Evolutionary conservation across 2,797 vertebrate genomes (phyloP), one percentile per base, ranked within the genome.

Genomic region (Hydrophis major): DNA sequence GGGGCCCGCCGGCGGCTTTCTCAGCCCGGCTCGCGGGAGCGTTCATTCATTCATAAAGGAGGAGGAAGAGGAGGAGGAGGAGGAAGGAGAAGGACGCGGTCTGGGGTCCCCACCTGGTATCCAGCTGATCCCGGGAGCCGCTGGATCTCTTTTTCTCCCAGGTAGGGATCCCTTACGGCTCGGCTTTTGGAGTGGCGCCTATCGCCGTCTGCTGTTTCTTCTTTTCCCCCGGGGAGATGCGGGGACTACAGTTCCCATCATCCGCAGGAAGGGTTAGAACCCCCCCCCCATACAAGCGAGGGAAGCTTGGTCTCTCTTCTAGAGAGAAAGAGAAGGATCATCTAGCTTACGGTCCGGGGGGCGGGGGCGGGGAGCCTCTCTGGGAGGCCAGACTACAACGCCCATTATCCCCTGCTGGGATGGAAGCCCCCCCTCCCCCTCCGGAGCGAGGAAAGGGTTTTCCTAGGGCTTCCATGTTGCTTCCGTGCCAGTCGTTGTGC

Each of bases 41-140:
- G 53, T 93, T 63, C 61, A 56, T 92, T 90, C 93, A 93, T 93
- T 93, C 90, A 89, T 87, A 32, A 22, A 27, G 55, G 13, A 27
- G 3, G 13, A 27, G 42, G 12, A n/a, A 1, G 12, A 1, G 1
- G 11, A 3, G 37, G 42, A 28, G 1, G 3, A 12, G 32, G 7
- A 32, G 6, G 55, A 57, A 13, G 78, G 6, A 25, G 78, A 4
- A 3, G 27, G 14, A 0, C 83, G 4, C 50, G 4, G 13, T 14
- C 22, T 5, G 53, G 56, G 4, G 50, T 2, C 56, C 11, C 20
- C 53, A 4, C 20, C 18, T 57, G 16, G 2, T 18, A 3, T 53
- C 53, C 32, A 2, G 60, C 22, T 11, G 8, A 25, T n/a, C 13
- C 32, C 0, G 8, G 87, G 87, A 88, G 25, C 47, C 83, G 42